These are phyloP conservation scores for Notocelia uddmanniana DNA, from an alignment of 2,888 invertebrate genomes.

Conservation along the genomic window DNA sequence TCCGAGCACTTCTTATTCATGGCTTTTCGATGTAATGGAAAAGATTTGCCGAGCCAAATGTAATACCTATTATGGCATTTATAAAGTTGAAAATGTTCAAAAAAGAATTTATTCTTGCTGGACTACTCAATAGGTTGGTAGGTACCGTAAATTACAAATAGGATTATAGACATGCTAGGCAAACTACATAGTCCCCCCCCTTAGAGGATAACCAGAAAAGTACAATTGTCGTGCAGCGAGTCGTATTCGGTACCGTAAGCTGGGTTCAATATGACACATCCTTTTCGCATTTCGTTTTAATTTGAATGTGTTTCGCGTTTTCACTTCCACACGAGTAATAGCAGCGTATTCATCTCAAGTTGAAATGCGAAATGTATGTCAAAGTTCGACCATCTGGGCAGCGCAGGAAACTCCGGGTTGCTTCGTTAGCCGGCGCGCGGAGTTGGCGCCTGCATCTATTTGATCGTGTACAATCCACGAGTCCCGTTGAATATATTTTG, in stretches of 20 bases:
- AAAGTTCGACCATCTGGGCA: neutral
- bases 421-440: constrained; percentile 37
- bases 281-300: neutral
- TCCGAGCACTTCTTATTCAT: neutral
- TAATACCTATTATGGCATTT: neutral
- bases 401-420: constrained; percentile 23
- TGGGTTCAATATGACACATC: neutral
- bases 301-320: no score
- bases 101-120: no score
- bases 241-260: constrained; percentile 28
- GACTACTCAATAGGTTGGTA: neutral
- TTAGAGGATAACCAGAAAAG: neutral
- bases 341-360: neutral
- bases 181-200: neutral
- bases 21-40: constrained; percentile 5
- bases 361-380: neutral
- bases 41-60: neutral
- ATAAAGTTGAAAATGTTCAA: neutral
- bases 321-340: no score
- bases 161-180: neutral
- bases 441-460: constrained; percentile 41
- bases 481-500: constrained; percentile 31
- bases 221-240: constrained; percentile 25
- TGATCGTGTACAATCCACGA: constrained; percentile 27
- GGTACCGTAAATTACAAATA: neutral